Evolutionary conservation across 2,113 vertebrate genomes (phyloP), one percentile per base, ranked within the genome.

Genomic region (Laterallus jamaicensis): DNA sequence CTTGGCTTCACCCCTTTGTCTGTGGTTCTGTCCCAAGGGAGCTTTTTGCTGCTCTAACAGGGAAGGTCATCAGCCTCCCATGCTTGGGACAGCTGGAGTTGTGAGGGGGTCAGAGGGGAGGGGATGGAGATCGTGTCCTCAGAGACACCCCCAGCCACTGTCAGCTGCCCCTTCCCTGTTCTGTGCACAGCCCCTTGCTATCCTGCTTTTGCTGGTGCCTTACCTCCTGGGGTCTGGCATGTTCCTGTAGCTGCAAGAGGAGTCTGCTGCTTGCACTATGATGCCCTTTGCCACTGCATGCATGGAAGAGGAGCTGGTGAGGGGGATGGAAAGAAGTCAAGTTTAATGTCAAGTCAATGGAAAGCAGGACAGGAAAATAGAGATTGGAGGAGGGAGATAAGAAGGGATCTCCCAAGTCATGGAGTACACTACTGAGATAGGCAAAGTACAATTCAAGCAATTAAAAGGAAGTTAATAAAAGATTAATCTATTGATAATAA

Each of bases 381-480:
- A 74, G n/a, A 11, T 2, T 50, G 37, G 17, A 87, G 10, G 10
- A 82, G 18, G 18, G 14, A 66, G 67, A 55, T n/a, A 88, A 74
- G 29, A 39, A 78, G 15, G 31, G 32, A 60, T 92, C 39, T 94
- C 56, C 64, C 76, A 67, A n/a, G 26, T 74, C 3, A 1, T 49
- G n/a, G 21, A 74, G 8, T 82, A 40, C 1, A 1, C 6, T 47
- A 39, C 13, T 44, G 35, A 49, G 47, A 59, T 14, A 50, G 25
- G 18, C 12, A 85, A 91, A 80, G 19, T 28, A 42, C 20, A 83
- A 58, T 62, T 60, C 0, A 4, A 88, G 47, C 63, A 74, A 83
- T 67, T 86, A 74, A 74, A 93, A 81, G 2, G 9, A 83, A 90
- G 52, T 42, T 83, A 81, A 90, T 92, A 15, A 50, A 92, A 86